These are phyloP conservation scores for Rhagologus leucostigma DNA, from an alignment of 2,113 vertebrate genomes.

Conservation along the genomic window DNA sequence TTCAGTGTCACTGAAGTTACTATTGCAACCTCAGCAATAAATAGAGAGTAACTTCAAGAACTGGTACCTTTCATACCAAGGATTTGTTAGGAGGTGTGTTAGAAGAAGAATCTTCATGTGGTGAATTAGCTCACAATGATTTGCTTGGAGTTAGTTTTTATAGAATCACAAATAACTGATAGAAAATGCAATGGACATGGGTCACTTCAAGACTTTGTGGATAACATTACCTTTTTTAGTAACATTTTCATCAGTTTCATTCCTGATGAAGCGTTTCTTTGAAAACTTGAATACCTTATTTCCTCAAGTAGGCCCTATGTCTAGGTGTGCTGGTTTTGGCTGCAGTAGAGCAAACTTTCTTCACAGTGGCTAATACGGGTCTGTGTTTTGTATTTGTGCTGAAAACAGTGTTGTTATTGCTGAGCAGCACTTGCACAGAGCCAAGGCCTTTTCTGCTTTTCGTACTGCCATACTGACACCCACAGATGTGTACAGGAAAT, in stretches of 20 bases:
- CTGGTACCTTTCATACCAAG: neutral
- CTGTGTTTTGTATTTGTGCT: neutral
- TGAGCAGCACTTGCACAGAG: neutral
- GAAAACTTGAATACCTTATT: neutral
- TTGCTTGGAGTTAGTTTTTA: neutral
- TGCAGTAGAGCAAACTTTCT: neutral
- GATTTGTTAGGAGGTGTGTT: neutral
- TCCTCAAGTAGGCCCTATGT: neutral
- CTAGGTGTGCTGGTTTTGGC: neutral
- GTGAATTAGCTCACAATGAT: neutral
- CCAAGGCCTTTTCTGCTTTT: neutral
- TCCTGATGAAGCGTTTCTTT: neutral
- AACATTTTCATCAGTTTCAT: neutral
- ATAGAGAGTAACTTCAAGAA: neutral
- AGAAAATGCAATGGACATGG: neutral
- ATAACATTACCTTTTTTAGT: neutral
- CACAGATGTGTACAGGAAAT: neutral
- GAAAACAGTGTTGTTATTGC: neutral
- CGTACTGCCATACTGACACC: neutral
- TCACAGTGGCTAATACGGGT: neutral
- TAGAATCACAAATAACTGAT: neutral
- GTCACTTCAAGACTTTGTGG: neutral
- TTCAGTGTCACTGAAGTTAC: neutral
- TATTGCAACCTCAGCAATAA: neutral
- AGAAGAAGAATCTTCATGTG: neutral